A percentile compares a stretch with the other conserved stretches of the same genome.
These are phyloP conservation scores for Rhynchonema sp. DNA, from an alignment of 2,888 invertebrate genomes.

Conservation along the genomic window DNA sequence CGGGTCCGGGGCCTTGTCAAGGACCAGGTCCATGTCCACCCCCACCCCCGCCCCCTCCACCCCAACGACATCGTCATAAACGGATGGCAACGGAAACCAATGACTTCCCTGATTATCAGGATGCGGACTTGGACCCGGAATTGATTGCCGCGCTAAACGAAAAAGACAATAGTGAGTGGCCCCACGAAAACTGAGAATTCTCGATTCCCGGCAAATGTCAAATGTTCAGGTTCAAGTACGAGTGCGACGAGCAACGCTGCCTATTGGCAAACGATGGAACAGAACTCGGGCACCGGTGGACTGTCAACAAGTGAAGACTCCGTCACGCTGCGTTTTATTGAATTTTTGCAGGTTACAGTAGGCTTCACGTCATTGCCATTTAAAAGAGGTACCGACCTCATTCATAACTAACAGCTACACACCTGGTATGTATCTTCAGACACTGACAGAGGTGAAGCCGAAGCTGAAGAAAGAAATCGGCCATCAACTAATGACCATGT, in stretches of 20 bases:
- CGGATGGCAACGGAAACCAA: neutral
- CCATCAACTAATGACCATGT: neutral
- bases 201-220: too few relatives aligned
- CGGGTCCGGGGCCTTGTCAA: too few relatives aligned
- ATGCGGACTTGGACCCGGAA: neutral
- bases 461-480: neutral
- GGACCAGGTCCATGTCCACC: too few relatives aligned
- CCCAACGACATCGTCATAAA: neutral
- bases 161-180: too few relatives aligned
- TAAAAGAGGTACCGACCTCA: too few relatives aligned
- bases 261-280: neutral
- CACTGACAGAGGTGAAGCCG: neutral
- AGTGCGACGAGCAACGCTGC: neutral
- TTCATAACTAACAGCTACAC: too few relatives aligned
- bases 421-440: neutral
- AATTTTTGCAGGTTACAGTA: neutral
- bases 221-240: too few relatives aligned
- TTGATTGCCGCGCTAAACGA: neutral
- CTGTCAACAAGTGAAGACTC: neutral
- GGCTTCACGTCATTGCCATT: too few relatives aligned
- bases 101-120: neutral
- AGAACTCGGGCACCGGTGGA: neutral
- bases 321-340: neutral
- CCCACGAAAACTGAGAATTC: too few relatives aligned
- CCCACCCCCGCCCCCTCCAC: neutral